phyloP scores from a whole-genome alignment of 2,888 invertebrate genomes.

The Gonocerus acuteangulatus region DNA sequence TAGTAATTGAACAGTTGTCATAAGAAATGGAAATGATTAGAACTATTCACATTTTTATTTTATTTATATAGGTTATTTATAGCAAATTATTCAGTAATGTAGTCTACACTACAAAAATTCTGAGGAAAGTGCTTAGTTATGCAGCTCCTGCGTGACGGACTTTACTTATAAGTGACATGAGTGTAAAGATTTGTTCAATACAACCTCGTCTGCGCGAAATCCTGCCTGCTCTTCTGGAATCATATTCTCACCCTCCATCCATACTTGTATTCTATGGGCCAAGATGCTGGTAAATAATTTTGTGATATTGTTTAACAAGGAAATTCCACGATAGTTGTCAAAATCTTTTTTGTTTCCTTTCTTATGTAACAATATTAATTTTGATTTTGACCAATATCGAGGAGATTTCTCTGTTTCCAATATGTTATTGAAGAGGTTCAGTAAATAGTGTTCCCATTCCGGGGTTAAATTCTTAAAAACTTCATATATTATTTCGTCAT shows the following conservation, averaged over 20 bases:
- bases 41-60: too few relatives aligned
- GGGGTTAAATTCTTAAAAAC: conserved; percentile 1
- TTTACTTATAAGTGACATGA: background rate
- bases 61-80: too few relatives aligned
- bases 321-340: background rate
- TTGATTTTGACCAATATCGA: background rate
- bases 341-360: background rate
- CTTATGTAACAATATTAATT: background rate
- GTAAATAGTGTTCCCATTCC: conserved; percentile 10
- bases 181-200: background rate
- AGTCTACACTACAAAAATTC: too few relatives aligned
- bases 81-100: too few relatives aligned
- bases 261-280: background rate
- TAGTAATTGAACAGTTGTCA: too few relatives aligned
- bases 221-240: background rate
- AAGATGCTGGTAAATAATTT: background rate
- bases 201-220: background rate
- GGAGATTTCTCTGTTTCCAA: background rate
- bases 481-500: background rate
- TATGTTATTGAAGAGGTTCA: conserved; percentile 10
- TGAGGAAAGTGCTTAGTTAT: too few relatives aligned
- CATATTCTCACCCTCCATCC: background rate
- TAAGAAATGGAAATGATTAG: too few relatives aligned
- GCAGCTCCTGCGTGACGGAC: too few relatives aligned
- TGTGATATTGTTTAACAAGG: background rate